A percentile compares a stretch with the other conserved stretches of the same genome.
Conservation (phyloP, 2,888 invertebrate genomes). For the Nysson spinosus region DNA sequence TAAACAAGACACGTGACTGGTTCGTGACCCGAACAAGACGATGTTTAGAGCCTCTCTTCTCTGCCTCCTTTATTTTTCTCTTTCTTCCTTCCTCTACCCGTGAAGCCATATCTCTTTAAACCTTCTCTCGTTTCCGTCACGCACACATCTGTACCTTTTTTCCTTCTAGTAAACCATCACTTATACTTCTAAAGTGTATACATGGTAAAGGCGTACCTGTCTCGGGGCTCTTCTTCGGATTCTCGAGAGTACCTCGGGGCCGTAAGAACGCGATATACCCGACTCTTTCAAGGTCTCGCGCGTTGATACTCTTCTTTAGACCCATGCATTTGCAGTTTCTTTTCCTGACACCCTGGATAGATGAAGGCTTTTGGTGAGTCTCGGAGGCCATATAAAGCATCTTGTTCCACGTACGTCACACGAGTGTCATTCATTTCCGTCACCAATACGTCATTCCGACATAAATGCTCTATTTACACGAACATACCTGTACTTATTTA, state of each 20-base stretch:
- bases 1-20: constrained; percentile 54
- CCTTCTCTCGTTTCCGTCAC: constrained; percentile 1
- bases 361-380: not conserved
- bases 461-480: not conserved
- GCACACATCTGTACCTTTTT: not conserved
- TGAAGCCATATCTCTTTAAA: constrained; percentile 6
- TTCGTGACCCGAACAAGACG: constrained; percentile 52
- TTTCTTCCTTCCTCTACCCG: constrained; percentile 9
- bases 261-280: not conserved
- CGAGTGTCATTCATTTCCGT: constrained; percentile 24
- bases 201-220: constrained; percentile 7
- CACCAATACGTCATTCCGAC: constrained; percentile 20
- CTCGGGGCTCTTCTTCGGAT: not conserved
- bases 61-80: not conserved
- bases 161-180: constrained; percentile 6
- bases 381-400: not conserved
- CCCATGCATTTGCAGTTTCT: not conserved
- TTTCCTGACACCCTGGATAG: not conserved
- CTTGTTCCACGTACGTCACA: constrained; percentile 10
- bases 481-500: constrained; percentile 22
- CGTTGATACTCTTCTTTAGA: not conserved
- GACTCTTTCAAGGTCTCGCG: constrained; percentile 6
- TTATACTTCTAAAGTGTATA: constrained; percentile 16
- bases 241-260: not conserved
- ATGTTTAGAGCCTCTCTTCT: constrained; percentile 27